phyloP scores from a whole-genome alignment of 2,797 vertebrate genomes.

The Vipera latastei region DNA sequence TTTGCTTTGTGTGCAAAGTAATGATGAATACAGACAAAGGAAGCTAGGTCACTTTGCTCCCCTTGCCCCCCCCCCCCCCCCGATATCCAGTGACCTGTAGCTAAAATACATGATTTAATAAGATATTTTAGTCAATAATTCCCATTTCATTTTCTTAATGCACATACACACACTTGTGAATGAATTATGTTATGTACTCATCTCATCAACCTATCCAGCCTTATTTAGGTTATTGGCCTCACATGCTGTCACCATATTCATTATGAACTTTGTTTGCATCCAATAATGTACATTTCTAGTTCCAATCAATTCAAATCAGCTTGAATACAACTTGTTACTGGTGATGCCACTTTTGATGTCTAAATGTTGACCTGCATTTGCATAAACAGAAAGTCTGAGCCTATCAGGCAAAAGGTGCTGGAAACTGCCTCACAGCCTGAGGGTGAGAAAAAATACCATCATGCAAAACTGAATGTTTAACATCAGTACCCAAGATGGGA shows the following conservation, averaged over 20 bases:
- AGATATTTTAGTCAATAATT: not conserved
- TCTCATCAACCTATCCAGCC: not conserved
- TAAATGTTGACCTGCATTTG: constrained; percentile 64
- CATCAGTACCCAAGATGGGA: constrained; percentile 56
- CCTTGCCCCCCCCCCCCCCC: not conserved
- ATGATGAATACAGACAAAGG: not conserved
- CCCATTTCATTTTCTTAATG: not conserved
- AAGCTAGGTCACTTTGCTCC: not conserved
- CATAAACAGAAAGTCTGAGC: constrained; percentile 56
- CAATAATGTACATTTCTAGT: constrained; percentile 19
- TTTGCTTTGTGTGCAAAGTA: not conserved
- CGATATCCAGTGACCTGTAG: not conserved
- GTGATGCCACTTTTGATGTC: constrained; percentile 55
- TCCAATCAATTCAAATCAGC: constrained; percentile 27
- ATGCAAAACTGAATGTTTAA: constrained; percentile 69
- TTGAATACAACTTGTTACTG: constrained; percentile 57
- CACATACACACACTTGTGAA: not conserved
- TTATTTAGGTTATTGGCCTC: not conserved
- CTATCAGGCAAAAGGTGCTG: constrained; percentile 71
- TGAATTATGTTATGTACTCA: not conserved
- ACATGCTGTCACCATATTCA: constrained; percentile 7
- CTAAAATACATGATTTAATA: not conserved
- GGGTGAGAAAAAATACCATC: constrained; percentile 46
- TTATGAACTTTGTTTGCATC: not conserved
- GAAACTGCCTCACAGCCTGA: not conserved